A percentile compares a stretch with the other conserved stretches of the same genome.
These are phyloP conservation scores for Scaptomyza tumidula DNA, from an alignment of 2,888 invertebrate genomes.

Conservation along the genomic window DNA sequence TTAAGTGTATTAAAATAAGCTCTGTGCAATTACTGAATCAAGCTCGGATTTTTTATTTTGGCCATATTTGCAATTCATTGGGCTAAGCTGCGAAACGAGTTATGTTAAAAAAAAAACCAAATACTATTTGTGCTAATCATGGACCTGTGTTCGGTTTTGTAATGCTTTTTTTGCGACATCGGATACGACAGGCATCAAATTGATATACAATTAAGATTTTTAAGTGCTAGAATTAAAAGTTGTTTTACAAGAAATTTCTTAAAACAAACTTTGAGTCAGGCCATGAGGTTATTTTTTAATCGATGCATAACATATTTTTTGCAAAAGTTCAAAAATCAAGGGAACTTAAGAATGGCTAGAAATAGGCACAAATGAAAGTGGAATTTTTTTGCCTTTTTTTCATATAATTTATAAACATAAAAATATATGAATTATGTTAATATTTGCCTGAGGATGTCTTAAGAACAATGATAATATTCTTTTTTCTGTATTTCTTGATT, in stretches of 20 bases:
- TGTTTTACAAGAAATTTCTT: not conserved
- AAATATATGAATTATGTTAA: not conserved
- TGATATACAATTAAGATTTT: slow-evolving; percentile 7
- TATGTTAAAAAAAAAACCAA: slow-evolving; percentile 27
- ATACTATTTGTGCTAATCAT: slow-evolving; percentile 49
- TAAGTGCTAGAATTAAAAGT: slow-evolving; percentile 3
- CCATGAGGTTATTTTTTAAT: not conserved
- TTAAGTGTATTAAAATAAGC: slow-evolving; percentile 39
- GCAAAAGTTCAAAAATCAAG: not conserved
- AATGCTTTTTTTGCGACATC: slow-evolving; percentile 40
- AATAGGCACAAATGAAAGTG: not conserved
- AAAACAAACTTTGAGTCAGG: not conserved
- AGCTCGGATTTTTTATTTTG: slow-evolving; percentile 15
- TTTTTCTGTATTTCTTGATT: not conserved
- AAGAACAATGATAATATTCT: not conserved
- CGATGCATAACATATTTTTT: not conserved
- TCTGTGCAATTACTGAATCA: slow-evolving; percentile 10
- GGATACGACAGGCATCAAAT: slow-evolving; percentile 18
- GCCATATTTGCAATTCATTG: slow-evolving; percentile 42
- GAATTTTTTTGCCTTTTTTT: not conserved
- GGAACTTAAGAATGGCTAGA: not conserved
- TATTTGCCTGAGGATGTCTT: not conserved
- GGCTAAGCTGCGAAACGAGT: slow-evolving; percentile 42
- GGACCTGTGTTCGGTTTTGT: slow-evolving; percentile 50
- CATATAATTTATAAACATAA: not conserved